Conservation (phyloP, 2,888 invertebrate species). For the Bellardia pandia region DNA sequence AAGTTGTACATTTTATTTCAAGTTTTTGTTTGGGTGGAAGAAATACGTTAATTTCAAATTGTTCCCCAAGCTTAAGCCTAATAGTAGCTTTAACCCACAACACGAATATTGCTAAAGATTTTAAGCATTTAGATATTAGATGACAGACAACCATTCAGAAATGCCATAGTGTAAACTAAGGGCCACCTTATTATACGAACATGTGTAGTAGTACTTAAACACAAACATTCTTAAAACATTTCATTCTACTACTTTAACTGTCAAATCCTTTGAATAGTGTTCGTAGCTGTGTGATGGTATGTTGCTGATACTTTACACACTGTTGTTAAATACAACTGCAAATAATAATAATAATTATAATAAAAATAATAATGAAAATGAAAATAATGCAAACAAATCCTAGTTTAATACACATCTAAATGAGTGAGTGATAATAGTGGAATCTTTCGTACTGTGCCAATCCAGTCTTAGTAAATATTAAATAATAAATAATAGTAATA, state of each 20-base stretch:
- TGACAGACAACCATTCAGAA: too few relatives aligned
- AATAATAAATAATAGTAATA: background rate
- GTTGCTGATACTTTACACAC: constrained; percentile 30
- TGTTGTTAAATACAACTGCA: constrained; percentile 30
- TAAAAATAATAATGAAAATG: constrained; percentile 11
- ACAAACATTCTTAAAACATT: background rate
- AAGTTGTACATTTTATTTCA: too few relatives aligned
- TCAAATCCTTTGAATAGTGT: constrained; percentile 34
- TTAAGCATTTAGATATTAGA: too few relatives aligned
- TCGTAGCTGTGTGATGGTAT: constrained; percentile 5
- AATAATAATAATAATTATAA: constrained; percentile 50
- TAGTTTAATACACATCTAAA: constrained; percentile 3
- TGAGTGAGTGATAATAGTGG: background rate
- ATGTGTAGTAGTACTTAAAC: too few relatives aligned
- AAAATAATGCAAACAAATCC: constrained; percentile 12
- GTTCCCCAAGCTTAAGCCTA: too few relatives aligned
- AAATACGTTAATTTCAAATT: too few relatives aligned
- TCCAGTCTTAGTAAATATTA: background rate
- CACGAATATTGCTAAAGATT: too few relatives aligned
- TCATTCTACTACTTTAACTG: constrained; percentile 1
- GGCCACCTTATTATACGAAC: too few relatives aligned
- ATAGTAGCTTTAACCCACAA: too few relatives aligned
- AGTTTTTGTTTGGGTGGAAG: too few relatives aligned
- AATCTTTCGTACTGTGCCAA: background rate
- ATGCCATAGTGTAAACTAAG: too few relatives aligned